phyloP scores from a whole-genome alignment of 2,888 invertebrate species.

The Oscheius sp. region DNA sequence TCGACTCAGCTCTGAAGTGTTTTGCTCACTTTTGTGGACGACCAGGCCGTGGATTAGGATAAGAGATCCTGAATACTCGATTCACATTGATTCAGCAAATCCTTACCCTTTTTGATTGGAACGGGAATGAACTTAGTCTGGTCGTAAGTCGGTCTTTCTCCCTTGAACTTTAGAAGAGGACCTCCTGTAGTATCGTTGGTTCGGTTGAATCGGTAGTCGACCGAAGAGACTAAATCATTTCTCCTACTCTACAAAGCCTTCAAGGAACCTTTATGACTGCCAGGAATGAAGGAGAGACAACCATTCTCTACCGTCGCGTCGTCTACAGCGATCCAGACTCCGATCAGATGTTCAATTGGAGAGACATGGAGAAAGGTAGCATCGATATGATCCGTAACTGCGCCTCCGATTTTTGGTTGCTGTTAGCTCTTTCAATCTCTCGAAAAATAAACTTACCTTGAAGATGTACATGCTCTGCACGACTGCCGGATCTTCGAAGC shows the following conservation, averaged over 20 bases:
- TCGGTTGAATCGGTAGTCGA: slow-evolving; percentile 66
- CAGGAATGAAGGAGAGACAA: slow-evolving; percentile 90
- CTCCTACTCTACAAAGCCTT: no score
- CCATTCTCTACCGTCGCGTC: slow-evolving; percentile 93
- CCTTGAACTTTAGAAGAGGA: slow-evolving; percentile 64
- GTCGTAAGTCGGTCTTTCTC: slow-evolving; percentile 73
- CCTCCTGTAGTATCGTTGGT: slow-evolving; percentile 54
- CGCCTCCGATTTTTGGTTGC: slow-evolving; percentile 89
- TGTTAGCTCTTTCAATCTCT: slow-evolving; percentile 41
- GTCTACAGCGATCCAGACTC: slow-evolving; percentile 96
- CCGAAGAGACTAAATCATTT: slow-evolving; percentile 48
- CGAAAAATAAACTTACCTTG: slow-evolving; percentile 77
- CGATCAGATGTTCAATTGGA: slow-evolving; percentile 81
- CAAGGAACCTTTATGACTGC: slow-evolving; percentile 84
- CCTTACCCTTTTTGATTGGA: slow-evolving; percentile 85
- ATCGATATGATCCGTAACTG: slow-evolving; percentile 80
- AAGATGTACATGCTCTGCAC: slow-evolving; percentile 98
- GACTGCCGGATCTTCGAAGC: slow-evolving; percentile 84
- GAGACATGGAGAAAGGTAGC: slow-evolving; percentile 88
- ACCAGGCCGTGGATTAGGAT: slow-evolving; percentile 91
- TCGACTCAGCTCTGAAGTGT: slow-evolving; percentile 85
- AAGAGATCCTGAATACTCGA: slow-evolving; percentile 80
- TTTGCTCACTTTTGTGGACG: slow-evolving; percentile 89
- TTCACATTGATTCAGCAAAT: not conserved
- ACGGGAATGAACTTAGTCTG: slow-evolving; percentile 83